Percentiles rank a stretch among this genome's conserved stretches.
These are phyloP conservation scores for Stramonita haemastoma DNA, from an alignment of 2,888 invertebrate species.

Conservation along the genomic window DNA sequence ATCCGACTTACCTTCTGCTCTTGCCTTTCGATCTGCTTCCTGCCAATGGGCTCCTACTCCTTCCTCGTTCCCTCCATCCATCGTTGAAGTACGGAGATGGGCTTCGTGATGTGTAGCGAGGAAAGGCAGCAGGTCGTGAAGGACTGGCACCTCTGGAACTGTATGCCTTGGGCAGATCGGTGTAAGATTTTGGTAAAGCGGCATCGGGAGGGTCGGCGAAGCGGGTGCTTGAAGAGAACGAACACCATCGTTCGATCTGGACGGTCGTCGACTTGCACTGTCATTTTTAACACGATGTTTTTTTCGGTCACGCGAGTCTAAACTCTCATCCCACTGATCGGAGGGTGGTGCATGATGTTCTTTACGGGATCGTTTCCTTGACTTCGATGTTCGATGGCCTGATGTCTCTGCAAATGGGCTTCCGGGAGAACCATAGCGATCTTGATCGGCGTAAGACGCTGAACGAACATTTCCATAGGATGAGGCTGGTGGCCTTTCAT, in stretches of 20 bases:
- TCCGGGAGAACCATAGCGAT: conserved; percentile 65
- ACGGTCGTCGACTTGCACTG: neutral
- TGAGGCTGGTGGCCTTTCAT: conserved; percentile 20
- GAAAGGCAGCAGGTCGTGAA: conserved; percentile 54
- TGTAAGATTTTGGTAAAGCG: conserved; percentile 58
- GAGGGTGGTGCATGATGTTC: conserved; percentile 19
- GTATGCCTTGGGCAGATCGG: conserved; percentile 67
- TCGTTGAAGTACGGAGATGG: conserved; percentile 50
- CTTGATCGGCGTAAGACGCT: conserved; percentile 55
- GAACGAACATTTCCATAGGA: conserved; percentile 57
- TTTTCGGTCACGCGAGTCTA: neutral
- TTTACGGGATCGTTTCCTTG: conserved; percentile 31
- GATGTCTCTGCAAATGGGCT: conserved; percentile 19
- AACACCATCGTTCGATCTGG: conserved; percentile 28
- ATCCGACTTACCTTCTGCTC: conserved; percentile 25
- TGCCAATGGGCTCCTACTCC: conserved; percentile 35
- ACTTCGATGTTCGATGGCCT: conserved; percentile 24
- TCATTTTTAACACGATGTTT: conserved; percentile 11
- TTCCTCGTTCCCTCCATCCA: conserved; percentile 25
- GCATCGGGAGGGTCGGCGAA: neutral
- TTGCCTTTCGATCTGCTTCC: conserved; percentile 20
- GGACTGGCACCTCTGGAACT: conserved; percentile 27
- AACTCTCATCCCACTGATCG: neutral
- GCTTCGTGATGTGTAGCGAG: conserved; percentile 63
- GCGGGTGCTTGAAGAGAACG: neutral